These are phyloP conservation scores for Saturnia japonica DNA, from an alignment of 2,888 invertebrate species.

Conservation along the genomic window DNA sequence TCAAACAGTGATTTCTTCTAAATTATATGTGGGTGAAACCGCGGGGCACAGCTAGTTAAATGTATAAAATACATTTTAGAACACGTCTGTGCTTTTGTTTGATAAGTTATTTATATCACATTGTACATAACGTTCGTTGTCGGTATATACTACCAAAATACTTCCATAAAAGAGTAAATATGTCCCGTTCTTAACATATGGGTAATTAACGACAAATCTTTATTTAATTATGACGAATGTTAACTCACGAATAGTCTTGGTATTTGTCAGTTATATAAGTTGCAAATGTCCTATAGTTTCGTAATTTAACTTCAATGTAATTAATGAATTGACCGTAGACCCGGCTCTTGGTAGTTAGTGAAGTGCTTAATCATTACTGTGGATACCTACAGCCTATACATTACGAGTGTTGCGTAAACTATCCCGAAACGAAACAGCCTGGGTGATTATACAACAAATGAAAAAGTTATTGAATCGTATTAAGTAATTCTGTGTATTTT, in stretches of 20 bases:
- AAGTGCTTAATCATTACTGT: constrained; percentile 44
- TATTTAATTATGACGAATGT: constrained; percentile 24
- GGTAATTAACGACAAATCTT: constrained; percentile 1
- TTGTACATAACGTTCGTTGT: too few relatives aligned
- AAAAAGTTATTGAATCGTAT: neutral
- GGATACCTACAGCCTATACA: neutral
- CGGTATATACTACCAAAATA: too few relatives aligned
- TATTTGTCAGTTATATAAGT: constrained; percentile 25
- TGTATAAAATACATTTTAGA: too few relatives aligned
- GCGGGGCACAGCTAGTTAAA: too few relatives aligned
- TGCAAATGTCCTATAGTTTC: constrained; percentile 36
- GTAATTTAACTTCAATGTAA: constrained; percentile 53
- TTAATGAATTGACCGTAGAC: constrained; percentile 57
- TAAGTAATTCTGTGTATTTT: neutral
- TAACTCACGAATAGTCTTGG: constrained; percentile 31
- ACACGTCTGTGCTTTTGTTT: too few relatives aligned
- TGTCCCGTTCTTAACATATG: neutral
- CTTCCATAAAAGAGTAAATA: neutral
- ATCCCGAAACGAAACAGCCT: constrained; percentile 20
- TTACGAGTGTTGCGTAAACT: constrained; percentile 31
- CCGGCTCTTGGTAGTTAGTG: constrained; percentile 45
- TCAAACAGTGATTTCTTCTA: too few relatives aligned
- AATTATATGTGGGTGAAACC: too few relatives aligned
- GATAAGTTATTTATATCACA: too few relatives aligned
- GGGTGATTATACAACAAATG: neutral